A percentile compares a stretch with the other conserved stretches of the same genome.
Evolutionary conservation across 2,888 invertebrate genomes (phyloP).

Genomic region (Tetanocera ferruginea): DNA sequence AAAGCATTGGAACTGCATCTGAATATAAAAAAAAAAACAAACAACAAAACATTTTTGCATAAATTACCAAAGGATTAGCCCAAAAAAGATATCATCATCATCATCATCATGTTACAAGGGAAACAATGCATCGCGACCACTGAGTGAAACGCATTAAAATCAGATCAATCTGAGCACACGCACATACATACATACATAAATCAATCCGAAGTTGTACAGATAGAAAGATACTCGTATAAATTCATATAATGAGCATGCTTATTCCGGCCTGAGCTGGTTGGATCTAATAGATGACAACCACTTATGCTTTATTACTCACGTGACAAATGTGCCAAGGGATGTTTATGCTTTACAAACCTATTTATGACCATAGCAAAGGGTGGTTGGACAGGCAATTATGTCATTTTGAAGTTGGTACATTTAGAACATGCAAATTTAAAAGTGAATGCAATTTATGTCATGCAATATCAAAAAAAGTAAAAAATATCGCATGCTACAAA

Average conservation of each 20-base stretch:
- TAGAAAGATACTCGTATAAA: background rate
- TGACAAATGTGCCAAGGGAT: slow-evolving; percentile 18
- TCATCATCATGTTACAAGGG: background rate
- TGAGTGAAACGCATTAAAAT: background rate
- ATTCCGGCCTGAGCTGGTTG: background rate
- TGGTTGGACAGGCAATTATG: slow-evolving; percentile 5
- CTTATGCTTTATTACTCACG: slow-evolving; percentile 28
- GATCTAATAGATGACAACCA: slow-evolving; percentile 23
- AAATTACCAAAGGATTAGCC: slow-evolving; percentile 31
- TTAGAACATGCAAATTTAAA: background rate
- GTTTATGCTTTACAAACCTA: background rate
- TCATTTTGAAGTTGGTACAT: background rate
- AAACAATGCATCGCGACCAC: background rate
- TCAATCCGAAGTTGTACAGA: background rate
- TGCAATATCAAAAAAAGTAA: background rate
- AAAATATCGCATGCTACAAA: background rate
- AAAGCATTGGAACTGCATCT: background rate
- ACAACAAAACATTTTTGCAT: slow-evolving; percentile 1
- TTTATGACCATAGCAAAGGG: background rate
- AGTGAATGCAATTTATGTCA: background rate
- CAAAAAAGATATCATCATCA: slow-evolving; percentile 10
- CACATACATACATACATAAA: background rate
- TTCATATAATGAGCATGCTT: background rate
- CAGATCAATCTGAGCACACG: slow-evolving; percentile 16
- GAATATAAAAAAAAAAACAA: background rate